phyloP scores from a whole-genome alignment of 2,888 invertebrate genomes.

The Drosophila kokeensis region DNA sequence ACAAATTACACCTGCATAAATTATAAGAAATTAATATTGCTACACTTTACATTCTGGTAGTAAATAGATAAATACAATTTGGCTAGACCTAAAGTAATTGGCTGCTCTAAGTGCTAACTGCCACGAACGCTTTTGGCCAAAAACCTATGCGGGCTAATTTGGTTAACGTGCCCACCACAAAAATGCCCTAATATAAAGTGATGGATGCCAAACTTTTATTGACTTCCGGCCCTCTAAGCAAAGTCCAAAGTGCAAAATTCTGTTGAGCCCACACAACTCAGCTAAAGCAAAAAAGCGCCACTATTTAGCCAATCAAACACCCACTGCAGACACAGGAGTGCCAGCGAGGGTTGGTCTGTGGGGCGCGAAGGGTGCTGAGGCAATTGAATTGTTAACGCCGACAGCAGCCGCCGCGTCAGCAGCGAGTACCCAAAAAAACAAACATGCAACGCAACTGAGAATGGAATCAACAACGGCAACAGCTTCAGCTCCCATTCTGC shows the following conservation, averaged over 20 bases:
- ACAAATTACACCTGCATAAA: not conserved
- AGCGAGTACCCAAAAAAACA: constrained; percentile 58
- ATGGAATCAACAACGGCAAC: constrained; percentile 57
- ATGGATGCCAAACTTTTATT: constrained; percentile 70
- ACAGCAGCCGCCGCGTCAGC: constrained; percentile 47
- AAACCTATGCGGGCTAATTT: constrained; percentile 36
- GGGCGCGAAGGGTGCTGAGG: not conserved
- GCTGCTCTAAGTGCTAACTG: not conserved
- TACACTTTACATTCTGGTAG: not conserved
- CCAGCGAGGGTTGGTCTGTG: too few relatives aligned
- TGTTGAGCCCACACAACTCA: constrained; percentile 18
- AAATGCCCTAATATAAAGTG: constrained; percentile 18
- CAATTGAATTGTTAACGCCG: constrained; percentile 3
- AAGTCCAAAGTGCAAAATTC: constrained; percentile 66
- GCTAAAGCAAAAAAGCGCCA: constrained; percentile 2
- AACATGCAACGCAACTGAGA: constrained; percentile 47
- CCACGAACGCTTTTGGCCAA: not conserved
- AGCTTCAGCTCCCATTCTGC: constrained; percentile 11
- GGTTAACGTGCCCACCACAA: constrained; percentile 19
- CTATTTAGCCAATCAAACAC: constrained; percentile 65
- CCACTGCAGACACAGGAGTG: not conserved
- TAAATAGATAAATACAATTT: not conserved
- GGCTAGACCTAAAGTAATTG: not conserved
- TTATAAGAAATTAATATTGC: not conserved
- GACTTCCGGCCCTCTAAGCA: constrained; percentile 61